Percentiles rank a stretch among this genome's conserved stretches.
These are phyloP conservation scores for Piaya cayana DNA, from an alignment of 2,113 vertebrate species.

Conservation along the genomic window DNA sequence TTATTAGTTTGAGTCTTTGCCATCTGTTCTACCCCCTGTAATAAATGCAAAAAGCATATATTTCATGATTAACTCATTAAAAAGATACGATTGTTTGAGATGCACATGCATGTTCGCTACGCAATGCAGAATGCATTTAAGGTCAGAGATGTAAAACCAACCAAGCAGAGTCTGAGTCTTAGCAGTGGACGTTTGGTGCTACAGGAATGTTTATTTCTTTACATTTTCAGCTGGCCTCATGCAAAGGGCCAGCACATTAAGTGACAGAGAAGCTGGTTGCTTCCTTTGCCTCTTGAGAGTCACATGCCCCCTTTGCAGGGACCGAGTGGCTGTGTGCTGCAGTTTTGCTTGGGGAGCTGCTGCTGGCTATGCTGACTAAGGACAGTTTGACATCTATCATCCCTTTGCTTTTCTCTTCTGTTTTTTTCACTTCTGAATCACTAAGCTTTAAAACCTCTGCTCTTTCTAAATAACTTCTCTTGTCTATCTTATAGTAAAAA, in stretches of 20 bases:
- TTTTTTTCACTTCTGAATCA: background rate
- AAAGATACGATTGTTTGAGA: conserved; percentile 51
- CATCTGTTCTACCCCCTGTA: conserved; percentile 53
- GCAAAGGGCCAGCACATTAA: too few relatives aligned
- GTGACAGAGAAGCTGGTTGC: background rate
- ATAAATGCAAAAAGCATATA: conserved; percentile 41
- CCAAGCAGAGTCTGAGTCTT: background rate
- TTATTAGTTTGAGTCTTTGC: conserved; percentile 44
- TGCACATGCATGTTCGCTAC: background rate
- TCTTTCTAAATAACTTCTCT: background rate
- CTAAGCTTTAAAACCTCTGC: background rate
- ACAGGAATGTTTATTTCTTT: background rate
- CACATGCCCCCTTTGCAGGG: rapidly evolving
- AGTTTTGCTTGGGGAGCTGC: background rate
- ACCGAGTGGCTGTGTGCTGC: rapidly evolving
- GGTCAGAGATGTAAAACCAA: background rate
- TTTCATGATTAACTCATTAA: conserved; percentile 56
- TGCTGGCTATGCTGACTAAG: background rate
- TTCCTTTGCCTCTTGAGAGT: background rate
- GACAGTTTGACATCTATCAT: background rate
- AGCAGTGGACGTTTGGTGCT: background rate
- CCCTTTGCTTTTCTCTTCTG: background rate
- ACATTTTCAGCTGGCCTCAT: background rate
- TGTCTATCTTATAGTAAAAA: background rate
- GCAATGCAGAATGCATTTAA: background rate